phyloP scores from a whole-genome alignment of 2,888 invertebrate species.

The Diloba caeruleocephala region DNA sequence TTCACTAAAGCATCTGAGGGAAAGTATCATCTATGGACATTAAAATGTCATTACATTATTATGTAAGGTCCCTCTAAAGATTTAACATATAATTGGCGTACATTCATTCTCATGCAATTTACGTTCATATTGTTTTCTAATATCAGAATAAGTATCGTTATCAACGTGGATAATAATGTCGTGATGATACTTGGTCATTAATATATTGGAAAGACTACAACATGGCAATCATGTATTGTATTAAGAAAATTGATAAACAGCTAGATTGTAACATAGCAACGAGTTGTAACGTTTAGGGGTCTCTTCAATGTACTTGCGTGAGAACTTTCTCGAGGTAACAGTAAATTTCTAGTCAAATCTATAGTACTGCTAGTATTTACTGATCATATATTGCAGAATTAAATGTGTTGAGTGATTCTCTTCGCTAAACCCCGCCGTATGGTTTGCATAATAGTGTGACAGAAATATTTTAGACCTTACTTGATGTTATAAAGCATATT shows the following conservation, averaged over 20 bases:
- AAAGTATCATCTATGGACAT: conserved; percentile 37
- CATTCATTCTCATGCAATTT: conserved; percentile 40
- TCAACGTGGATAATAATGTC: conserved; percentile 4
- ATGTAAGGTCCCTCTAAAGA: conserved; percentile 28
- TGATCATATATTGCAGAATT: conserved; percentile 28
- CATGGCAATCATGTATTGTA: conserved; percentile 10
- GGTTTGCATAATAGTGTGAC: conserved; percentile 1
- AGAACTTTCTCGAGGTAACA: conserved; percentile 13
- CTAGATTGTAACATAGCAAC: conserved; percentile 24
- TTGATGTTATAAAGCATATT: conserved; percentile 15
- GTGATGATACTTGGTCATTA: conserved; percentile 20
- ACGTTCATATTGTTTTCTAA: conserved; percentile 38
- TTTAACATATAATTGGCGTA: conserved; percentile 33
- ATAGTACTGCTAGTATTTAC: conserved; percentile 20
- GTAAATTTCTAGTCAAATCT: conserved; percentile 30
- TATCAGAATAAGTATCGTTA: conserved; percentile 22
- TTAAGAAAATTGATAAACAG: conserved; percentile 24
- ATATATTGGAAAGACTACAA: conserved; percentile 21
- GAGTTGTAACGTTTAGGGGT: conserved; percentile 30
- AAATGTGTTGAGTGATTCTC: conserved; percentile 32
- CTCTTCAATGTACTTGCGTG: conserved; percentile 14
- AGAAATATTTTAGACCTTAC: conserved; percentile 7
- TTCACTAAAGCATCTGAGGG: conserved; percentile 21
- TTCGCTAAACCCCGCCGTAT: conserved; percentile 6
- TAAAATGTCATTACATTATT: conserved; percentile 51